These are phyloP conservation scores for Aplysia californica DNA, from an alignment of 1,140 invertebrate species.

Conservation along the genomic window DNA sequence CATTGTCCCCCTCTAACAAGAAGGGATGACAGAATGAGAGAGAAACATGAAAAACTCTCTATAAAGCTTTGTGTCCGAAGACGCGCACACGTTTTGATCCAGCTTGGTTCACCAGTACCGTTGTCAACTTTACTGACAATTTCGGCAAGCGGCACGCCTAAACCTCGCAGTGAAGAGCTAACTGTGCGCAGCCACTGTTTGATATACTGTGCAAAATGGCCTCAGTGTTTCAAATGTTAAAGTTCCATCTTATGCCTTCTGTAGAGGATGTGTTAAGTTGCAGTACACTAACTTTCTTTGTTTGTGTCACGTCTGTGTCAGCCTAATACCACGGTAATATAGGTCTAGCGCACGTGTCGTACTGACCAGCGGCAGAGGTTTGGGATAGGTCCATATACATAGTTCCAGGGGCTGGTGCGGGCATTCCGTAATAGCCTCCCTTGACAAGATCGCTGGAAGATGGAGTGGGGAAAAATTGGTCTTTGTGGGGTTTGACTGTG, in stretches of 20 bases:
- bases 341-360: constrained; percentile 35
- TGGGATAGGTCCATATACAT: constrained; percentile 37
- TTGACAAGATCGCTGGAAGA: constrained; percentile 7
- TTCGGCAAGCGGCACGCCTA: too few relatives aligned
- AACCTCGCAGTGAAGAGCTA: too few relatives aligned
- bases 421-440: constrained; percentile 31
- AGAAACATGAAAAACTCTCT: too few relatives aligned
- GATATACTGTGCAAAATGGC: neutral
- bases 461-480: neutral
- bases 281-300: neutral
- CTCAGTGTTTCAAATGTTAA: neutral
- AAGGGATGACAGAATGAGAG: too few relatives aligned
- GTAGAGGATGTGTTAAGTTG: neutral
- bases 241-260: neutral
- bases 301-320: neutral
- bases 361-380: constrained; percentile 15
- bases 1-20: too few relatives aligned
- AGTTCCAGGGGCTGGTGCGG: constrained; percentile 4
- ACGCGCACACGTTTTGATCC: too few relatives aligned
- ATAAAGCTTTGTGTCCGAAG: too few relatives aligned
- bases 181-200: too few relatives aligned
- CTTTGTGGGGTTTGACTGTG: neutral
- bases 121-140: too few relatives aligned
- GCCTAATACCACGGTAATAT: constrained; percentile 37
- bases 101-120: too few relatives aligned